Evolutionary conservation across 2,113 vertebrate genomes (phyloP).

Genomic region (Dasyprocta punctata): DNA sequence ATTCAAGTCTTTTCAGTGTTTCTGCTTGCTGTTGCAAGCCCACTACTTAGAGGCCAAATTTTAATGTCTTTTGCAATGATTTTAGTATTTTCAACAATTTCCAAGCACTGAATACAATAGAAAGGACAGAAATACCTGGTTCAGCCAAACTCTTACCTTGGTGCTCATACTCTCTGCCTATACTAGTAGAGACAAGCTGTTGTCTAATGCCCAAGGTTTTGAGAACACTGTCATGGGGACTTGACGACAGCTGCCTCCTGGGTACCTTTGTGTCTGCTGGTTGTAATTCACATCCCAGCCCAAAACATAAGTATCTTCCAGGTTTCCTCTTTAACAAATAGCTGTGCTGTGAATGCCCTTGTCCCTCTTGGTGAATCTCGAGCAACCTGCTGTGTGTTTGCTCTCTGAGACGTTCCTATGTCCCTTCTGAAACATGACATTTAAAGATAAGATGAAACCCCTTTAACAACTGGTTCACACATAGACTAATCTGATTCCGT

Average conservation of each 20-base stretch:
- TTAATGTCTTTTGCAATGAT: neutral
- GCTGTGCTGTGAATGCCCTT: rapidly evolving
- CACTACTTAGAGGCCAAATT: neutral
- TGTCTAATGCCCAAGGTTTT: neutral
- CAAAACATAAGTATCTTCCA: neutral
- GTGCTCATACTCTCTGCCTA: neutral
- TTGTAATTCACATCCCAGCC: neutral
- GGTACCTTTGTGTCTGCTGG: neutral
- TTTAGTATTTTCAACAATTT: neutral
- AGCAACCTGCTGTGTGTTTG: neutral
- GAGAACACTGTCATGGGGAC: neutral
- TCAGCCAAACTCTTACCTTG: neutral
- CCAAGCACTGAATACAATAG: neutral
- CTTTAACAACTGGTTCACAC: neutral
- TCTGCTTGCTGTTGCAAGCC: no score
- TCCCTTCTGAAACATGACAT: rapidly evolving
- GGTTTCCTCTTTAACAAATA: neutral
- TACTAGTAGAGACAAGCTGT: neutral
- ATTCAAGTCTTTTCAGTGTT: no score
- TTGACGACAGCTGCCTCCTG: neutral
- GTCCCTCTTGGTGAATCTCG: no score
- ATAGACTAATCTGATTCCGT: neutral
- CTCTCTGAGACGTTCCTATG: neutral
- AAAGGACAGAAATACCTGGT: neutral
- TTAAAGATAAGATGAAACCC: neutral